Base-by-base conservation (phyloP, 2,888 invertebrate genomes). In the Helleia helle region DNA sequence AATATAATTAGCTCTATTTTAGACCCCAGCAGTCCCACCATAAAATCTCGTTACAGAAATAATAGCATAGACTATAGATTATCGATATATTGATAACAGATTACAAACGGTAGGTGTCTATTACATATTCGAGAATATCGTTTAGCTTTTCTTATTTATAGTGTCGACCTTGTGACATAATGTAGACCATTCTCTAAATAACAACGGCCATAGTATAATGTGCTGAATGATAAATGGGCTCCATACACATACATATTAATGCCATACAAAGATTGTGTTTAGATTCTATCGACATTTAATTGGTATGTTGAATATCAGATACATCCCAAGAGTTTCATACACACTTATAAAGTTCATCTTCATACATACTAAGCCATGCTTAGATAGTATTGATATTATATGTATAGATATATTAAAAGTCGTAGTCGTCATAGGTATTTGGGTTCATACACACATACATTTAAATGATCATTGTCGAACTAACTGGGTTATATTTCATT, bases 161-260 rank as follows among this genome's bases (percentile, higher is more conserved):
- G 43, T 44, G 38, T 49, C 46, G 48, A 43, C 56, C 56, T 55
- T 51, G 50, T 39, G 48, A 42, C 48, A 50, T 34, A 41, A 44
- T 29, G 30, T 44, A 38, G 38, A 31, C 38, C 39, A 41, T 22
- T 22, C 43, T 46, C 29, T 31, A 29, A 29, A 14, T 13, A 14
- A 29, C 28, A 30, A 22, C 22, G 22, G 22, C 22, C 6, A 22
- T 22, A 22, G 22, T 22, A 22, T 22, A 22, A n/a, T n/a, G n/a
- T n/a, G n/a, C 17, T 17, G 11, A 18, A 34, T 34, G 34, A 34
- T 34, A 18, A 34, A 34, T 34, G 18, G 34, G 34, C 18, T 18
- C 15, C 22, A 34, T 8, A 31, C 17, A 34, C 18, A 34, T 34
- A 22, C 22, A 34, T 34, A 34, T 34, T 34, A 18, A 34, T 34